phyloP scores from a whole-genome alignment of 23 tunicate species.

The Aplidium turbinatum region DNA sequence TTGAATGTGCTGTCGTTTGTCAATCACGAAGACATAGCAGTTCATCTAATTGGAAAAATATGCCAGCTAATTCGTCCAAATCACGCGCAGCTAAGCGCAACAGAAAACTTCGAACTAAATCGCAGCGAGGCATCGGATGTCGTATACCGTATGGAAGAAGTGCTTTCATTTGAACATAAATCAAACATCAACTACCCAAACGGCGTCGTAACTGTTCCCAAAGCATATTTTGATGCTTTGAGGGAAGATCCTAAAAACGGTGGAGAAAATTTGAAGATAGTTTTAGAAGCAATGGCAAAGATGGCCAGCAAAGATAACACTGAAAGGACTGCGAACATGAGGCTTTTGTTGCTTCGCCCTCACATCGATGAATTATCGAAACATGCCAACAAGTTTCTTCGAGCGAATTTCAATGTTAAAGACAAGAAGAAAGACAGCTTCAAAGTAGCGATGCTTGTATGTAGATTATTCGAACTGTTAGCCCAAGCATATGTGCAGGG shows the following conservation, averaged over 20 bases:
- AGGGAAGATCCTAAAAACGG: background rate
- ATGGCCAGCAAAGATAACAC: constrained; percentile 33
- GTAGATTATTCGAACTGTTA: constrained; percentile 45
- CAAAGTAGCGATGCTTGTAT: constrained; percentile 25
- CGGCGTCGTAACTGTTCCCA: background rate
- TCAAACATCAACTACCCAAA: constrained; percentile 20
- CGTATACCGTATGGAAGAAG: constrained; percentile 12
- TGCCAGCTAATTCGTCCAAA: constrained; percentile 5
- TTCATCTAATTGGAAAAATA: constrained; percentile 28
- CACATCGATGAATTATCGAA: background rate
- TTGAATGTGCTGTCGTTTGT: background rate
- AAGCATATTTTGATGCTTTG: background rate
- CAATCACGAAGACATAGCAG: background rate
- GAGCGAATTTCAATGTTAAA: background rate
- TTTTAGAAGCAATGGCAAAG: background rate
- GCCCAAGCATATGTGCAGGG: constrained; percentile 60
- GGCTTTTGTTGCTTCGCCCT: background rate
- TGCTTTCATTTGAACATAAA: background rate
- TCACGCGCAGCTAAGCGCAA: background rate
- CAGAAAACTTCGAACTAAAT: constrained; percentile 12
- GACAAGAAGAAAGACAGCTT: constrained; percentile 24
- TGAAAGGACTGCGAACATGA: constrained; percentile 10
- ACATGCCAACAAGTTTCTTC: background rate
- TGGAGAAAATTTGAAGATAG: background rate
- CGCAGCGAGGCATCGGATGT: constrained; percentile 11